Evolutionary conservation across 2,888 invertebrate species (phyloP), one percentile per base, ranked within the genome.

Genomic region (Congeria kusceri): DNA sequence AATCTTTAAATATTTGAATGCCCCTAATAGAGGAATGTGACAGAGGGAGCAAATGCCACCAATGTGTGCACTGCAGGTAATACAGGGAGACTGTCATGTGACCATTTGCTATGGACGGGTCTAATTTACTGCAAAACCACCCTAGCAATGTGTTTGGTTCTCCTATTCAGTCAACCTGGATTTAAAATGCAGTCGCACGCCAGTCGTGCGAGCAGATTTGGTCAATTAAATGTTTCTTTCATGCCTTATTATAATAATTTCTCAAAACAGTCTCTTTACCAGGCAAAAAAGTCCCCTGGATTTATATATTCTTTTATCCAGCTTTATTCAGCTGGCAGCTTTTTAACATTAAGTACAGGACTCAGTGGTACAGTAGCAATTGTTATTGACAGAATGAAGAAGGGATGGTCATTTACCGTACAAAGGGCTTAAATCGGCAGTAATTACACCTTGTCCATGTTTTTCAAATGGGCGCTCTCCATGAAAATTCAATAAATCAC

Each of bases 401-500:
- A 46, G 62, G 20, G 64, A 78, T 70, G 83, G 83, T 80, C 83
- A 79, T 70, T 39, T 71, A 61, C 39, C 32, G 62, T 46, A 80
- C 79, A 80, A 80, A 74, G 77, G 74, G 53, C 44, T 74, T 74
- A 80, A 68, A 77, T 62, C 67, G 59, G 63, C 59, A 53, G 71
- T 83, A 83, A 83, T 83, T 83, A 71, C 69, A 64, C 66, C 61
- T 63, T 77, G 83, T 77, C 68, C 74, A 74, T 71, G 67, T 64
- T 65, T 53, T 28, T 65, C 64, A 61, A 64, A 69, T 63, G 44
- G 62, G 47, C 67, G 66, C 71, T 80, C 83, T 83, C 75, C 73
- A 83, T 83, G 77, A 83, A 83, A 74, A 64, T 74, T 83, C 83
- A 70, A 83, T 83, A 83, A 79, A 83, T 83, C 83, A 83, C 64